phyloP scores from a whole-genome alignment of 2,113 vertebrate species.

The Promerops cafer region DNA sequence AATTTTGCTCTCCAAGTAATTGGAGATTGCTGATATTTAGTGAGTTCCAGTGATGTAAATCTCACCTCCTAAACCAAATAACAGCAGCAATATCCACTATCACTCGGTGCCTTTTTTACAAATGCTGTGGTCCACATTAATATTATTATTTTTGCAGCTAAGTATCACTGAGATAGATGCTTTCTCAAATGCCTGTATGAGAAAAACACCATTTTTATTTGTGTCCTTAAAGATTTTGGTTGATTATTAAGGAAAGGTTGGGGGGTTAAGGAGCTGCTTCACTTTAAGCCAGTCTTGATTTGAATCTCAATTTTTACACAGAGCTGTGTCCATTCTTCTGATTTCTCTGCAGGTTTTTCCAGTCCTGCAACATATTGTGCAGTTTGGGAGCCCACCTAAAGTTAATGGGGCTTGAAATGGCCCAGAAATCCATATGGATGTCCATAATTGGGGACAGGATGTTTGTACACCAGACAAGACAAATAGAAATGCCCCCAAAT shows the following conservation, averaged over 20 bases:
- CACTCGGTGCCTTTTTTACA: not conserved
- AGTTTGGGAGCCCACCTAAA: slow-evolving; percentile 12
- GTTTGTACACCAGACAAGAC: not conserved
- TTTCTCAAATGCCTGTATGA: not conserved
- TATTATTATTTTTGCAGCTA: not conserved
- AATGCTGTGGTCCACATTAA: not conserved
- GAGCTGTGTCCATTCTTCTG: not conserved
- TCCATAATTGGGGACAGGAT: not conserved
- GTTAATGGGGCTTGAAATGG: slow-evolving; percentile 21
- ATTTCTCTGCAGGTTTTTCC: not conserved
- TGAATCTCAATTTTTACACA: not conserved
- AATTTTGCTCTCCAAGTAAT: not conserved
- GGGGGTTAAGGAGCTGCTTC: not conserved
- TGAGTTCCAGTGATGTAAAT: not conserved
- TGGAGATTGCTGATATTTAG: not conserved
- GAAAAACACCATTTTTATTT: not conserved
- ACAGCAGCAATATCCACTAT: not conserved
- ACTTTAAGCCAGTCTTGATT: not conserved
- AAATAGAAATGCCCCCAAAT: slow-evolving; percentile 12
- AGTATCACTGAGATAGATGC: not conserved
- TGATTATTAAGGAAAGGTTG: not conserved
- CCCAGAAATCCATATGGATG: not conserved
- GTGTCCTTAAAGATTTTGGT: not conserved
- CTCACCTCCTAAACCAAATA: not conserved
- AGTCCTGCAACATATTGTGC: not conserved